Conservation (phyloP, 2,797 vertebrate species). For the Oceanodroma leucorhoa region DNA sequence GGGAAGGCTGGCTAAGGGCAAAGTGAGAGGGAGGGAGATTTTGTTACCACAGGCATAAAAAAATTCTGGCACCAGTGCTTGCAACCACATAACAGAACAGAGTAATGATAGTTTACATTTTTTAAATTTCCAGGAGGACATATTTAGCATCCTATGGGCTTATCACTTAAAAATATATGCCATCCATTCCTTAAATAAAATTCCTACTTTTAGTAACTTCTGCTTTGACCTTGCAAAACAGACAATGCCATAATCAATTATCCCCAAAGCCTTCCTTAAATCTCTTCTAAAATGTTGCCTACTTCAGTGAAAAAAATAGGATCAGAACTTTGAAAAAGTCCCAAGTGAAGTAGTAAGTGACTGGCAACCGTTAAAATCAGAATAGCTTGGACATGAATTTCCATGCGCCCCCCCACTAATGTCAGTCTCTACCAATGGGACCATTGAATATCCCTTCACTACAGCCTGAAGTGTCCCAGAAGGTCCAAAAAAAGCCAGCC, state of each 20-base stretch:
- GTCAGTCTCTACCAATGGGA: background rate
- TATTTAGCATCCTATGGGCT: constrained; percentile 51
- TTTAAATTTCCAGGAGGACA: constrained; percentile 45
- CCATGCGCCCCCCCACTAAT: background rate
- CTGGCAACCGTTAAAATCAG: background rate
- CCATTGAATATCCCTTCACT: background rate
- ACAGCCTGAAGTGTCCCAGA: background rate
- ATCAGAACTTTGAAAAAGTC: background rate
- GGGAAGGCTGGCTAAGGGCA: constrained; percentile 18
- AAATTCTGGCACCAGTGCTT: constrained; percentile 41
- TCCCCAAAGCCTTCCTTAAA: background rate
- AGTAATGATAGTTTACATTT: constrained; percentile 54
- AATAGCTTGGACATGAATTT: background rate
- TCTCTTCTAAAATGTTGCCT: background rate
- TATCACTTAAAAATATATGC: constrained; percentile 57
- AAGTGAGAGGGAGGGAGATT: constrained; percentile 36
- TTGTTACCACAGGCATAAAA: constrained; percentile 50
- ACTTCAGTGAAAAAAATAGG: background rate
- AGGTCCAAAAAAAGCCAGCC: background rate
- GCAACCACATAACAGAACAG: background rate
- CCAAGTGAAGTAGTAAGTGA: background rate
- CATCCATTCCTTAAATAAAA: constrained; percentile 39
- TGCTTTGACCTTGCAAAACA: constrained; percentile 36
- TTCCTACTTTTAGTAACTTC: constrained; percentile 49
- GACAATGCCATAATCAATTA: background rate